Base-by-base conservation (phyloP, 1,140 invertebrate species). In the Ceratosolen fusciceps region DNA sequence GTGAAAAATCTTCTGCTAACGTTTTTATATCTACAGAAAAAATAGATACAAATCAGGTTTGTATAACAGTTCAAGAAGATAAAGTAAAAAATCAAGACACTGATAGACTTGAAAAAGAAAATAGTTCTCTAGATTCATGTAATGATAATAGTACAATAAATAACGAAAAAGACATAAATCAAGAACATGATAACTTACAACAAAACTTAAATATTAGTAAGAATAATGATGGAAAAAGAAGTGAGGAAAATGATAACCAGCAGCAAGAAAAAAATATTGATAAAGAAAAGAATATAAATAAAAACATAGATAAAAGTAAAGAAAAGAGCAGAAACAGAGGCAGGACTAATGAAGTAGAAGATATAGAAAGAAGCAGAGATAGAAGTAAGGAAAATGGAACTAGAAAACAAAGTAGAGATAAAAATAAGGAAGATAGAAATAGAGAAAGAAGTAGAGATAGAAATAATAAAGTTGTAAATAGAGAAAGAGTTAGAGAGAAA, bases 151-250 rank as follows among this genome's bases (percentile, higher is more conserved):
- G 3, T 21, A 24, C 21, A 56, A 19, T 21, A 21, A 56, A 65
- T 49, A 73, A 58, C 70, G 37, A 47, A 70, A 73, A 73, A 70
- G 24, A 71, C 8, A 71, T 47, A 37, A 72, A 29, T 49, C 47
- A 52, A 26, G n/a, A 60, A 47, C 12, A 26, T 56, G 67, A 80
- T 24, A 72, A 54, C 24, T n/a, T 47, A 9, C 16, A 65, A 19
- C 34, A 77, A 43, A 56, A 43, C 5, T 12, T 7, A 43, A 43
- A 43, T 12, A 43, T 7, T 7, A 43, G 12, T 43, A 43, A 12
- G 12, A 12, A 43, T 43, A 5, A 43, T 5, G 56, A 58, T 58
- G 24, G 24, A 1, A 31, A 70, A 16, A 34, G 72, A 54, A 9
- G 62, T 39, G 34, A 14, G 62, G 52, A 43, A 8, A n/a, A 71